Percentiles rank a stretch among this genome's conserved stretches.
These are phyloP conservation scores for Dione juno DNA, from an alignment of 2,888 invertebrate species.

Conservation along the genomic window DNA sequence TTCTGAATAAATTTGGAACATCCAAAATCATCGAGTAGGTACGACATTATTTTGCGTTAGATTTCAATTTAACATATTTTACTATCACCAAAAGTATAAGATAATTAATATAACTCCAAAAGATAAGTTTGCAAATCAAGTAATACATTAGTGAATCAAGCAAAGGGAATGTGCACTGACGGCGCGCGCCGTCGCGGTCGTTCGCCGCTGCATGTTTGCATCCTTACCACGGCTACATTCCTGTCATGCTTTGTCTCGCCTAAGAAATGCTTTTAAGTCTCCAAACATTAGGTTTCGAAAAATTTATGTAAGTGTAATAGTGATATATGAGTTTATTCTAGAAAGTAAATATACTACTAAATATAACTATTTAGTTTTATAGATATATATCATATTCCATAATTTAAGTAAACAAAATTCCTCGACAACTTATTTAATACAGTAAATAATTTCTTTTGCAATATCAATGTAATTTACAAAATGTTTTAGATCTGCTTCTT, in stretches of 20 bases:
- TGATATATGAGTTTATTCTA: too few species aligned
- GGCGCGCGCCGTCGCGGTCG: constrained; percentile 56
- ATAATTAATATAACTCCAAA: not conserved
- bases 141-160: constrained; percentile 53
- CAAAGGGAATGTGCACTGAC: constrained; percentile 53
- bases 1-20: too few species aligned
- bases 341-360: too few species aligned
- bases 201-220: constrained; percentile 61
- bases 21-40: too few species aligned
- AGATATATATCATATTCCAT: too few species aligned
- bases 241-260: constrained; percentile 63
- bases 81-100: not conserved
- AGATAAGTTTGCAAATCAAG: constrained; percentile 15
- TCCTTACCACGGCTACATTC: constrained; percentile 66
- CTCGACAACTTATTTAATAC: too few species aligned
- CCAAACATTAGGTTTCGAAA: not conserved
- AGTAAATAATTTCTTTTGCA: too few species aligned
- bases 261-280: constrained; percentile 29
- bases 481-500: not conserved
- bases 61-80: not conserved
- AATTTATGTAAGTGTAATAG: not conserved
- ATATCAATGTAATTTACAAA: not conserved
- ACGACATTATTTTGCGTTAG: too few species aligned
- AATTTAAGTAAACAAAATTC: too few species aligned
- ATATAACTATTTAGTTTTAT: too few species aligned